A percentile compares a stretch with the other conserved stretches of the same genome.
Conservation (phyloP, 2,888 invertebrate genomes). For the Brachypterus glaber region DNA sequence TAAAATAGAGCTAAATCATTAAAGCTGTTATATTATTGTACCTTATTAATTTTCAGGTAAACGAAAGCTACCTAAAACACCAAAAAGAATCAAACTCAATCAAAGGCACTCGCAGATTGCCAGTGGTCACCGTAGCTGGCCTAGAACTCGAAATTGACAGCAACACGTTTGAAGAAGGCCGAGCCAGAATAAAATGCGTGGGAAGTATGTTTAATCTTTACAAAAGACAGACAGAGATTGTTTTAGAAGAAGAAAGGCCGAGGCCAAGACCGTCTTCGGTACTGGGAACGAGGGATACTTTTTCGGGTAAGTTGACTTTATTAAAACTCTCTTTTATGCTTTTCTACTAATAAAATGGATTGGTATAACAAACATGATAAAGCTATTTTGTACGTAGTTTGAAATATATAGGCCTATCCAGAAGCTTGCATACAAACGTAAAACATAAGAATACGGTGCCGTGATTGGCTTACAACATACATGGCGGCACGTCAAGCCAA, state of each 20-base stretch:
- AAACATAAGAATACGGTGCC: no score
- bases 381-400: no score
- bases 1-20: no score
- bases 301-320: slow-evolving; percentile 47
- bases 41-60: slow-evolving; percentile 31
- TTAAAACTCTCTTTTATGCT: no score
- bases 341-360: no score
- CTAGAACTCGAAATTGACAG: slow-evolving; percentile 54
- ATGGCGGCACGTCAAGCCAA: no score
- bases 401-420: no score
- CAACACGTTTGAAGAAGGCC: slow-evolving; percentile 55
- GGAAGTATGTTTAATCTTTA: slow-evolving; percentile 61
- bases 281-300: slow-evolving; percentile 58
- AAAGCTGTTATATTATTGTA: no score
- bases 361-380: no score
- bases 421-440: no score
- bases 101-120: slow-evolving; percentile 22
- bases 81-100: slow-evolving; percentile 24
- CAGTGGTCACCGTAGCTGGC: slow-evolving; percentile 29
- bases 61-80: slow-evolving; percentile 26
- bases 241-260: slow-evolving; percentile 64
- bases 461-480: no score
- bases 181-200: slow-evolving; percentile 55
- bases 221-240: slow-evolving; percentile 50
- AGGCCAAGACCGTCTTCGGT: slow-evolving; percentile 66